Conservation (phyloP, 2,888 invertebrate genomes). For the Gandaritis pyraliata region DNA sequence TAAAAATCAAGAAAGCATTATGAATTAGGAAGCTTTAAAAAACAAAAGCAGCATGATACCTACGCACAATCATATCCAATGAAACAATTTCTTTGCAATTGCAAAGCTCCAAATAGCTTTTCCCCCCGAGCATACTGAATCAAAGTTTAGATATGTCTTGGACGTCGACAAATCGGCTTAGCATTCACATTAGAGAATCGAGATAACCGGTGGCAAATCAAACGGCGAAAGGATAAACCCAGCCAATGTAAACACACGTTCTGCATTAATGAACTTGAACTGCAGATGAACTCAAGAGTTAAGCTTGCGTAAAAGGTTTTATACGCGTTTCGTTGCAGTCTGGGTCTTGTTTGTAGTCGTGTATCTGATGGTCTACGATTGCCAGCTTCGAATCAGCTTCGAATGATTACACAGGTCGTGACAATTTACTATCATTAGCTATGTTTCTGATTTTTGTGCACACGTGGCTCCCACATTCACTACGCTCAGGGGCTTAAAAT, state of each 20-base stretch:
- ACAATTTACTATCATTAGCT: background rate
- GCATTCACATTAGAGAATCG: slow-evolving; percentile 68
- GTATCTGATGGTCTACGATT: background rate
- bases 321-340: slow-evolving; percentile 19
- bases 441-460: background rate
- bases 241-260: slow-evolving; percentile 55
- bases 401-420: background rate
- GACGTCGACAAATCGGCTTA: slow-evolving; percentile 78
- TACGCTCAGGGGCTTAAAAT: too few relatives aligned
- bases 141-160: slow-evolving; percentile 72
- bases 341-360: background rate
- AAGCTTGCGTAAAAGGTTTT: slow-evolving; percentile 32
- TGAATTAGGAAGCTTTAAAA: too few relatives aligned
- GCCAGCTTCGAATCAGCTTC: background rate
- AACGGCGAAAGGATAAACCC: slow-evolving; percentile 68
- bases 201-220: slow-evolving; percentile 64
- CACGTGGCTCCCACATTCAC: too few relatives aligned
- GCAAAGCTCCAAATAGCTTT: slow-evolving; percentile 18
- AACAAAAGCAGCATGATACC: too few relatives aligned
- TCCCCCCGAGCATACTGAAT: slow-evolving; percentile 56
- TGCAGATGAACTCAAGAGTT: slow-evolving; percentile 29
- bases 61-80: too few relatives aligned
- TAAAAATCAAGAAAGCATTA: too few relatives aligned
- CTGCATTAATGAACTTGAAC: slow-evolving; percentile 73
- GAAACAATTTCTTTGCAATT: too few relatives aligned